Evolutionary conservation across 2,888 invertebrate genomes (phyloP).

Genomic region (Parochlus steinenii): DNA sequence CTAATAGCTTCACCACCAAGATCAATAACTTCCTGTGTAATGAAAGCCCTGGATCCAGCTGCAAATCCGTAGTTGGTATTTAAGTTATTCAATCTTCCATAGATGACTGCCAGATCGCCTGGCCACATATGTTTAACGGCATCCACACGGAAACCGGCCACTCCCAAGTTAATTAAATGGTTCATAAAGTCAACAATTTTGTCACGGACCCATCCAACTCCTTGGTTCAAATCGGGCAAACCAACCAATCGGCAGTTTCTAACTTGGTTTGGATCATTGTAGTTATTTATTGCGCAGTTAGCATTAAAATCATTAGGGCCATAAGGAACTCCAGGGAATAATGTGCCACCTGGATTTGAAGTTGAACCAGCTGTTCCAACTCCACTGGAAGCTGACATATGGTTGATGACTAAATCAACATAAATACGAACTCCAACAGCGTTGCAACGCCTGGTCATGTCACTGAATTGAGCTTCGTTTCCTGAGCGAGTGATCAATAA

Average conservation of each 20-base stretch:
- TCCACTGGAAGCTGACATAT: constrained; percentile 46
- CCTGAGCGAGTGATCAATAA: constrained; percentile 59
- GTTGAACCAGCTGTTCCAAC: constrained; percentile 22
- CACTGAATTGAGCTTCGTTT: constrained; percentile 46
- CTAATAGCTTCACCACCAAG: constrained; percentile 20
- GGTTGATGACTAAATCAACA: constrained; percentile 70
- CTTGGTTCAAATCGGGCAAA: constrained; percentile 60
- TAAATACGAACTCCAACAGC: constrained; percentile 65
- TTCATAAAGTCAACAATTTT: constrained; percentile 33
- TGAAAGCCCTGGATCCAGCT: constrained; percentile 32
- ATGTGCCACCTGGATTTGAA: constrained; percentile 31
- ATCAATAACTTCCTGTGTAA: constrained; percentile 41
- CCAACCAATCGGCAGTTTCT: constrained; percentile 54
- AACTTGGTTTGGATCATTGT: constrained; percentile 43
- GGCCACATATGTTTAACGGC: constrained; percentile 63
- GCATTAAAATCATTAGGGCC: constrained; percentile 37
- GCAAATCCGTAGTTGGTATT: constrained; percentile 34
- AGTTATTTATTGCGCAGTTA: constrained; percentile 41
- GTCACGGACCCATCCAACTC: constrained; percentile 40
- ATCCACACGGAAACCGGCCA: constrained; percentile 66
- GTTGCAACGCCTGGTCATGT: constrained; percentile 70
- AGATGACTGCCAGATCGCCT: constrained; percentile 35
- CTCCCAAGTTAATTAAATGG: constrained; percentile 18
- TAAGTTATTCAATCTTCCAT: constrained; percentile 31
- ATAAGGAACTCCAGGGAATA: constrained; percentile 40